Evolutionary conservation across 1,140 invertebrate species (phyloP).

Genomic region (Sycophaga agraensis): DNA sequence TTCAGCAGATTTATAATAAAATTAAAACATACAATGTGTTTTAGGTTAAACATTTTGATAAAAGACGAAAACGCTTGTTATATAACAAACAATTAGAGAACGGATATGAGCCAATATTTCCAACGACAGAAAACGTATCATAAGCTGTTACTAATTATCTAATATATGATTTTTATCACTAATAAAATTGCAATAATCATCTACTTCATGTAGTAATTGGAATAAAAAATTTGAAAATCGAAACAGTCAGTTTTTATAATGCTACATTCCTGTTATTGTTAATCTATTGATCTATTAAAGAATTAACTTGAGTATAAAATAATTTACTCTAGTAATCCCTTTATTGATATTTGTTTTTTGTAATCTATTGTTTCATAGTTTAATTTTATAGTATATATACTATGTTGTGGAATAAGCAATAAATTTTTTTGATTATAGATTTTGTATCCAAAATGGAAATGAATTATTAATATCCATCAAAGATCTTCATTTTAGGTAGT

Average conservation of each 20-base stretch:
- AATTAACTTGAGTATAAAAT: neutral
- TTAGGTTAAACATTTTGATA: conserved; percentile 88
- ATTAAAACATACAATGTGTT: conserved; percentile 26
- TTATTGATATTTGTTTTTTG: too few relatives aligned
- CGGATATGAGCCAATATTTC: conserved; percentile 72
- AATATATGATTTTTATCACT: neutral
- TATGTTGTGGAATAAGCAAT: too few relatives aligned
- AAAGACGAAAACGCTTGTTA: conserved; percentile 82
- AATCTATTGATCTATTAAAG: neutral
- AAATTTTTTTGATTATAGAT: too few relatives aligned
- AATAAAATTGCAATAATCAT: neutral
- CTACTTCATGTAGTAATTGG: conserved; percentile 17
- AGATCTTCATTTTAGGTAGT: too few relatives aligned
- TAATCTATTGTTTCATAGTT: too few relatives aligned
- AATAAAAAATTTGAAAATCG: conserved; percentile 36
- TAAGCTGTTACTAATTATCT: conserved; percentile 17
- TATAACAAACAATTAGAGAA: conserved; percentile 87
- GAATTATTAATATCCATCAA: too few relatives aligned
- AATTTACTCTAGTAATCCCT: too few relatives aligned
- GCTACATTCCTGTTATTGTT: neutral
- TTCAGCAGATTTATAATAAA: neutral
- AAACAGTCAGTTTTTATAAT: conserved; percentile 32
- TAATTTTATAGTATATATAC: too few relatives aligned
- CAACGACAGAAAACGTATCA: conserved; percentile 29
- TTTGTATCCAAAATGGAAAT: too few relatives aligned